Conservation (phyloP, 2,888 invertebrate genomes). For the Steinernema carpocapsae region DNA sequence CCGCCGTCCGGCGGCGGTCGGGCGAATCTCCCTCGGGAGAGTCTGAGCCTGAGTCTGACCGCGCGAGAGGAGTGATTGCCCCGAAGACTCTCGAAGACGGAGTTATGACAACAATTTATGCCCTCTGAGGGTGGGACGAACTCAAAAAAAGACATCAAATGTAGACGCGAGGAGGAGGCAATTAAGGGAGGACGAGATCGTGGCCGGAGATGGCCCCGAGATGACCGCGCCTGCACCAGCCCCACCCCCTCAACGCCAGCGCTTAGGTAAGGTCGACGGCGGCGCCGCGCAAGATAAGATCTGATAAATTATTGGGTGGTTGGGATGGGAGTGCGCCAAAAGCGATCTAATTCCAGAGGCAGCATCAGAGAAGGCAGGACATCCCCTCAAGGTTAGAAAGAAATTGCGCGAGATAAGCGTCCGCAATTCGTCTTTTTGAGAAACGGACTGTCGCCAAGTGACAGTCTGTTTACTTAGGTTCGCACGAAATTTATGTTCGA, state of each 20-base stretch:
- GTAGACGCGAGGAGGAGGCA: conserved; percentile 1
- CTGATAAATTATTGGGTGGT: conserved; percentile 30
- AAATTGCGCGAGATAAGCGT: conserved; percentile 1
- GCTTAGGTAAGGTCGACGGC: conserved; percentile 25
- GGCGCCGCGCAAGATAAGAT: conserved; percentile 1
- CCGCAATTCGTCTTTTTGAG: conserved; percentile 33
- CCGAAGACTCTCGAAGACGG: background rate
- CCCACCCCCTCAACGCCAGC: background rate
- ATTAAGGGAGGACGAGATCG: conserved; percentile 11
- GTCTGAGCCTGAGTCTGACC: conserved; percentile 3
- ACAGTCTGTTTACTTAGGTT: conserved; percentile 10
- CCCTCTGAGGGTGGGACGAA: background rate
- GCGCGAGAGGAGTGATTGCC: background rate
- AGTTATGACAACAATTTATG: conserved; percentile 8
- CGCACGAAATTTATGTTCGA: background rate
- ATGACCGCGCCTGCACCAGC: conserved; percentile 18
- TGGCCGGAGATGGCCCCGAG: conserved; percentile 32
- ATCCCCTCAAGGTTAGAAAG: conserved; percentile 32
- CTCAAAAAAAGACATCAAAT: conserved; percentile 26
- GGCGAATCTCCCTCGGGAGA: background rate
- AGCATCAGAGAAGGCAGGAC: background rate
- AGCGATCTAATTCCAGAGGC: background rate
- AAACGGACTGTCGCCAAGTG: conserved; percentile 18
- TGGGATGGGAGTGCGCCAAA: conserved; percentile 25
- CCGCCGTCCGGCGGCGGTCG: background rate